Base-by-base conservation (phyloP, 1,140 invertebrate genomes). In the Drosophila kurseongensis region DNA sequence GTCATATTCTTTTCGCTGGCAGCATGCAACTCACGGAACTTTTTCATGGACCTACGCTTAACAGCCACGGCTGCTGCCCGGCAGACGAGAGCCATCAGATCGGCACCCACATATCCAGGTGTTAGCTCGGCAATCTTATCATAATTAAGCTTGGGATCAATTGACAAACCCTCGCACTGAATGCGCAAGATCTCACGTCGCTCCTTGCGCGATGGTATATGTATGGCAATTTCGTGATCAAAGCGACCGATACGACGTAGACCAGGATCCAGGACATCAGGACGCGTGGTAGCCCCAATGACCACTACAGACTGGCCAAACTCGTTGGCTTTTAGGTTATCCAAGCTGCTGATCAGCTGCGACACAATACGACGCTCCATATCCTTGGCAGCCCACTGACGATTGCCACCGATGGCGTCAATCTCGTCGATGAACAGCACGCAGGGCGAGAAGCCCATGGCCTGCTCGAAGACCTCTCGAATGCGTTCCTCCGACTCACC, bases 71-170 rank as follows among this genome's bases (percentile, higher is more conserved):
- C 96, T 6, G 97, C 96, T 32, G 98, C 97, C 93, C 98, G 97
- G 73, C 96, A 94, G 2, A 96, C 95, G 36, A 99, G 93, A 0
- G 97, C 96, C 83, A 96, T 95, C 27, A 99, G 94, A 95, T 99
- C 99, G 10, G 97, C 98, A 18, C 98, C 98, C 38, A 99, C 98
- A 94, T 96, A 99, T n/a, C 98, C 98, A 8, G 98, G 98, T 36
- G 98, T 99, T 23, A 96, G 93, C 78, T 95, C 94, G 29, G 98
- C 97, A 48, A 99, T 93, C 38, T 93, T 92, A 66, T 94, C 92
- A 72, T 96, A 95, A 91, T 96, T 95, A 76, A 98, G 94, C 79
- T 95, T 94, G 23, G 94, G 80, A 56, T 94, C 93, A 7, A 99
- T 90, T 59, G 94, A 94, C 48, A 98, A 91, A 29, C 95, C 94